Percentiles rank a stretch among this genome's conserved stretches.
Conservation (phyloP, 1,140 invertebrate genomes). For the Pseudoatta argentina region DNA sequence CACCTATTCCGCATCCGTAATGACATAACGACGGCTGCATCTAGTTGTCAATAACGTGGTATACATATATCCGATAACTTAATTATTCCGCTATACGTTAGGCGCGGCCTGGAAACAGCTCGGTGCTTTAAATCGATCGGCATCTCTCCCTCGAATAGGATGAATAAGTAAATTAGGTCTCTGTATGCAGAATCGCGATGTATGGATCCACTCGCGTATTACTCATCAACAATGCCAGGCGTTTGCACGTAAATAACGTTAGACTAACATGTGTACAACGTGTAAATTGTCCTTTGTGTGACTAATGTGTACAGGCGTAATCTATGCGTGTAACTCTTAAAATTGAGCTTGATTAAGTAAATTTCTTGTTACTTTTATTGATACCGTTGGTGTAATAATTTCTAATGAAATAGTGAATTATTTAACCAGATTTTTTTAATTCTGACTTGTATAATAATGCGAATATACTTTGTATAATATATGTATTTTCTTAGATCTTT, state of each 20-base stretch:
- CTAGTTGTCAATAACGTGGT: conserved; percentile 58
- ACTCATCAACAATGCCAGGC: conserved; percentile 21
- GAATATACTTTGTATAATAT: not conserved
- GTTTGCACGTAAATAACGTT: conserved; percentile 23
- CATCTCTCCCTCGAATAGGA: conserved; percentile 27
- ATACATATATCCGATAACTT: conserved; percentile 54
- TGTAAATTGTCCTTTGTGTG: conserved; percentile 8
- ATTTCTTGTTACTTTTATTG: not conserved
- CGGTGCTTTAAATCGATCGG: conserved; percentile 35
- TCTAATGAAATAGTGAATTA: not conserved
- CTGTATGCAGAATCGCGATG: conserved; percentile 36
- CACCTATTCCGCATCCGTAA: conserved; percentile 45
- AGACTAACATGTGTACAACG: conserved; percentile 6
- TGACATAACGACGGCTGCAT: conserved; percentile 57
- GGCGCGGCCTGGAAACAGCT: conserved; percentile 26
- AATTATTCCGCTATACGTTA: conserved; percentile 61
- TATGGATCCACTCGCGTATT: conserved; percentile 16
- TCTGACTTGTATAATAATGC: not conserved
- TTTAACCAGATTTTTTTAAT: conserved; percentile 1
- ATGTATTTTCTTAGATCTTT: not conserved
- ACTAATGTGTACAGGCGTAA: not conserved
- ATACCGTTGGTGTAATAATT: not conserved
- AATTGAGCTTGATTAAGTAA: not conserved
- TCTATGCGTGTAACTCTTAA: not conserved
- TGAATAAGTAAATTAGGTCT: conserved; percentile 51